Evolutionary conservation across 2,888 invertebrate species (phyloP).

Genomic region (Raillietiella orientalis): DNA sequence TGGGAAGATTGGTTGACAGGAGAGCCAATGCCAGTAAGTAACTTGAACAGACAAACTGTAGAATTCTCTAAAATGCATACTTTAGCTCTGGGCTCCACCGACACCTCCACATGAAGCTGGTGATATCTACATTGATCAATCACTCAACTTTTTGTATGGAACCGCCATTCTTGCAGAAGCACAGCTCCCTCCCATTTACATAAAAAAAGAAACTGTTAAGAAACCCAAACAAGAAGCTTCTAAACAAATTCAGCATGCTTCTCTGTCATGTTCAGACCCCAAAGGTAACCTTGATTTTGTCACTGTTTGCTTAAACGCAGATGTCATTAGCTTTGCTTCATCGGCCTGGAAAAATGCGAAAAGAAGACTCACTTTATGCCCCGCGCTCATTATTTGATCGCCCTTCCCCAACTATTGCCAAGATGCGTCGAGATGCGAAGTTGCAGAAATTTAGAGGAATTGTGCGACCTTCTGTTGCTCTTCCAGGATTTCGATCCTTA

Average conservation of each 20-base stretch:
- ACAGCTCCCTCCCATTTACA: conserved; percentile 41
- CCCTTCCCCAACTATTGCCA: conserved; percentile 33
- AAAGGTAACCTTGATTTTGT: too few species aligned
- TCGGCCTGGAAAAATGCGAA: conserved; percentile 19
- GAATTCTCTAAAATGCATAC: too few species aligned
- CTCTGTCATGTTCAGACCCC: too few species aligned
- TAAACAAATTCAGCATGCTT: too few species aligned
- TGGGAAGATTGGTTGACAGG: too few species aligned
- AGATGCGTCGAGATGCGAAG: conserved; percentile 40
- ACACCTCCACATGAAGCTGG: conserved; percentile 79
- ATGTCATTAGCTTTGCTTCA: too few species aligned
- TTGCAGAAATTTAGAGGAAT: conserved; percentile 24
- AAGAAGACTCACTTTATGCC: conserved; percentile 37
- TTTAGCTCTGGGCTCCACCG: conserved; percentile 90
- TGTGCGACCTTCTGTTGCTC: conserved; percentile 10
- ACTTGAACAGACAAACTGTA: too few species aligned
- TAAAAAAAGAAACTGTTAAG: conserved; percentile 34
- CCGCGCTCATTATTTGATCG: conserved; percentile 52
- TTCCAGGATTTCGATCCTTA: not conserved
- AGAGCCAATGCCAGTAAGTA: too few species aligned
- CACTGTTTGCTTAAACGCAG: too few species aligned
- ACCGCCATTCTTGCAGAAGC: conserved; percentile 32
- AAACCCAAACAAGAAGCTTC: conserved; percentile 28
- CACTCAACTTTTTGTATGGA: conserved; percentile 55
- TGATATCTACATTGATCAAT: conserved; percentile 63